phyloP scores from a whole-genome alignment of 2,797 vertebrate genomes.

The Sebastes nivosus region DNA sequence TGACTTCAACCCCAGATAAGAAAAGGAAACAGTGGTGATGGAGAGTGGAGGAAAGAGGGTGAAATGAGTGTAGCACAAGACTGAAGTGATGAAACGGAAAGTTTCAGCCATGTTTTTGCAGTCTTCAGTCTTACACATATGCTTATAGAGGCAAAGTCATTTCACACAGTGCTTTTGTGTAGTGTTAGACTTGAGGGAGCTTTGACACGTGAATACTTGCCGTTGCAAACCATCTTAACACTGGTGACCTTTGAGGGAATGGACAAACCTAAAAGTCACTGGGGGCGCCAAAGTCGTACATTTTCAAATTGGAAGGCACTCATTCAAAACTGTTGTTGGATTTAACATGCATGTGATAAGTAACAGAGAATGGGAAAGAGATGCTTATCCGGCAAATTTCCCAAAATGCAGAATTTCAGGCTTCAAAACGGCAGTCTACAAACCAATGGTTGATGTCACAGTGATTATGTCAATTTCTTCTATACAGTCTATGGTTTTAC shows the following conservation, averaged over 20 bases:
- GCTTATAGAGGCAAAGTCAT: background rate
- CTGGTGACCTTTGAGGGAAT: background rate
- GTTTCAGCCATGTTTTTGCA: background rate
- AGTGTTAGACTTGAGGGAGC: background rate
- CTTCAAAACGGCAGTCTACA: no score
- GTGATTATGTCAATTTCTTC: no score
- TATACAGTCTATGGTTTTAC: no score
- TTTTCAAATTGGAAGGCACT: background rate
- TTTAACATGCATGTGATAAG: background rate
- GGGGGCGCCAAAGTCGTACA: background rate
- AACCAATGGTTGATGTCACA: no score
- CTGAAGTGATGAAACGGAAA: no score
- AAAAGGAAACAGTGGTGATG: conserved; percentile 4
- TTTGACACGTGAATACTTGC: background rate
- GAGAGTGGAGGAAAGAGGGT: background rate
- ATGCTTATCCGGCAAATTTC: background rate
- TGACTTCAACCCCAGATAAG: conserved; percentile 26
- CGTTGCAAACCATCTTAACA: background rate
- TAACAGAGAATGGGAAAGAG: background rate
- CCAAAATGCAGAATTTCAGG: no score
- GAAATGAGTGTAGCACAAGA: no score
- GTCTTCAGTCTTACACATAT: background rate
- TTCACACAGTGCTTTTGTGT: background rate
- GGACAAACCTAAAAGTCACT: background rate
- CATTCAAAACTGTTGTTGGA: background rate